Percentiles rank a stretch among this genome's conserved stretches.
phyloP scores from a whole-genome alignment of 2,113 vertebrate species.

The Eclectus roratus region DNA sequence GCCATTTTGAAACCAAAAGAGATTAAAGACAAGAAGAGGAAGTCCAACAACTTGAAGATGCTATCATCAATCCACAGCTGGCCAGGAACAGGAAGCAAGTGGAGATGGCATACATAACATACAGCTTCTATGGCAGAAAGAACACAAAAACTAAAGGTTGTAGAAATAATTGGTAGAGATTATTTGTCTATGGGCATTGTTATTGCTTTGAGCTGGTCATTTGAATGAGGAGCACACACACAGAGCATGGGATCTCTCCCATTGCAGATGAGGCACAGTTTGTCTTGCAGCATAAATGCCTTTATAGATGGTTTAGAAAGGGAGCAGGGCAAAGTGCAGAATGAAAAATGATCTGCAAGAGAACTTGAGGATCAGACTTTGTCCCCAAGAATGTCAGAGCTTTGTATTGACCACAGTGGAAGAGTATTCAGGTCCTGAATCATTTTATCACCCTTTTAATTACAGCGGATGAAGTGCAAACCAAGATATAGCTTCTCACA shows the following conservation, averaged over 20 bases:
- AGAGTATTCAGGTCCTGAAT: not conserved
- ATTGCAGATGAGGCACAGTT: not conserved
- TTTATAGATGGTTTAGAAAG: not conserved
- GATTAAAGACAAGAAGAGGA: slow-evolving; percentile 75
- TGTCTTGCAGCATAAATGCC: not conserved
- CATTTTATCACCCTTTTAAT: not conserved
- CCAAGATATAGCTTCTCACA: not conserved
- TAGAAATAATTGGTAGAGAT: not conserved
- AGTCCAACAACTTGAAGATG: slow-evolving; percentile 77
- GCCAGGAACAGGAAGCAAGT: slow-evolving; percentile 73
- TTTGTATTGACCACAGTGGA: not conserved
- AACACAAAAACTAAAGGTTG: not conserved
- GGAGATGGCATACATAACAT: slow-evolving; percentile 29
- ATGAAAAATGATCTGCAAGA: not conserved
- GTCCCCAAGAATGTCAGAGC: not conserved
- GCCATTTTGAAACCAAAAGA: slow-evolving; percentile 72
- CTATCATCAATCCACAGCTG: slow-evolving; percentile 79
- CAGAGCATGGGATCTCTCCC: not conserved
- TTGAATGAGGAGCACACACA: not conserved
- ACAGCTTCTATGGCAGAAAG: not conserved
- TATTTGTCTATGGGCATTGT: not conserved
- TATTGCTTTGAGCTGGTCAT: not conserved
- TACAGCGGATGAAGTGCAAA: not conserved
- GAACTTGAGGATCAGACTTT: not conserved
- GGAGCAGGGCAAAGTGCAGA: not conserved